phyloP scores from a whole-genome alignment of 2,888 invertebrate genomes.

The Itoplectis maculator region DNA sequence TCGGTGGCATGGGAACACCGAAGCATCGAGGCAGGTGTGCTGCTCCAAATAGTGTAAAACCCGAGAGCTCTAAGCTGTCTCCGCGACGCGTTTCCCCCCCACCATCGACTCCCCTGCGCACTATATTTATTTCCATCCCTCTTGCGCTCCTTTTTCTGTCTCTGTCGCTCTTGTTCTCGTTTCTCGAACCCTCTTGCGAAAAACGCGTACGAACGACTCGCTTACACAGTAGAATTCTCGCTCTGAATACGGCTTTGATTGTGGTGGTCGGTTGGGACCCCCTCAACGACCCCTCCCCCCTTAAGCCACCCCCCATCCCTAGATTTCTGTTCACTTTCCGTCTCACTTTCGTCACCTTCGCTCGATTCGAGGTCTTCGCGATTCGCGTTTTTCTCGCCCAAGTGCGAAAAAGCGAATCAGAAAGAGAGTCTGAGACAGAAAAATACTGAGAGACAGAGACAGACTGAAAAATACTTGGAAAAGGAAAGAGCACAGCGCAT shows the following conservation, averaged over 20 bases:
- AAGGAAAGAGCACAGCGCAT: too few species aligned
- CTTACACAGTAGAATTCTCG: slow-evolving; percentile 55
- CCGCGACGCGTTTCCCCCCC: slow-evolving; percentile 51
- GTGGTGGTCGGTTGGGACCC: slow-evolving; percentile 75
- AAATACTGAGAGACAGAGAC: slow-evolving; percentile 9
- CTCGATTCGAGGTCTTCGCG: too few species aligned
- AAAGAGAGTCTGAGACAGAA: too few species aligned
- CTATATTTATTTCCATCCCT: slow-evolving; percentile 26
- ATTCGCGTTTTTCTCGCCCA: too few species aligned
- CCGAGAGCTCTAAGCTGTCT: slow-evolving; percentile 53
- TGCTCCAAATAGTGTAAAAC: slow-evolving; percentile 63
- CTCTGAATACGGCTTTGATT: slow-evolving; percentile 81
- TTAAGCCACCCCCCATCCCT: too few species aligned
- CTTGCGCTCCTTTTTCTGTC: slow-evolving; percentile 22
- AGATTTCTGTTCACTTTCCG: slow-evolving; percentile 62
- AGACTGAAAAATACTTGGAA: too few species aligned
- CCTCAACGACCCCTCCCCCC: slow-evolving; percentile 64
- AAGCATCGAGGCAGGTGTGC: slow-evolving; percentile 71
- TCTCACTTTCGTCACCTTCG: slow-evolving; percentile 40
- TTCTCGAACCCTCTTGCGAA: slow-evolving; percentile 54
- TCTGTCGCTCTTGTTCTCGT: slow-evolving; percentile 22
- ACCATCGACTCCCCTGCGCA: neutral
- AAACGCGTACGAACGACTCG: slow-evolving; percentile 28
- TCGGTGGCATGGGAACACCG: slow-evolving; percentile 74
- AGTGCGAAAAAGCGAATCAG: too few species aligned